A percentile compares a stretch with the other conserved stretches of the same genome.
Conservation (phyloP, 2,113 vertebrate genomes). For the Coptodon bakossiorum region DNA sequence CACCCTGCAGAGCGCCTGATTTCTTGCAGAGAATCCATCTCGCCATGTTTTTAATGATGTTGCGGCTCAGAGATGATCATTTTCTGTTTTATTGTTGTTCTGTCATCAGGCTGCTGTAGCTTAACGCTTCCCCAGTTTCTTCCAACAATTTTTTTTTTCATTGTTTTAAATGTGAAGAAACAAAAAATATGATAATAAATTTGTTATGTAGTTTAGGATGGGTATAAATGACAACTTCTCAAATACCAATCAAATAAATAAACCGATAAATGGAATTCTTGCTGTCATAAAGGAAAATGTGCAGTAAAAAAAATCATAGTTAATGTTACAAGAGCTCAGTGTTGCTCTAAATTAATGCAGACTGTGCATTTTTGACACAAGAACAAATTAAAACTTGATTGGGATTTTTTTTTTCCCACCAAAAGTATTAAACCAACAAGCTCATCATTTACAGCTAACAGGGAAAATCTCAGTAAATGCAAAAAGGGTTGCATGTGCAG, state of each 20-base stretch:
- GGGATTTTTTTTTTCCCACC: neutral
- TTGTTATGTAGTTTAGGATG: neutral
- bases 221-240: neutral
- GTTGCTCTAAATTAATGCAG: neutral
- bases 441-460: neutral
- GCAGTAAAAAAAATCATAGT: neutral
- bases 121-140: conserved; percentile 54
- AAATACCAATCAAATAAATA: neutral
- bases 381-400: neutral
- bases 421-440: neutral
- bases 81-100: conserved; percentile 57
- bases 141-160: neutral
- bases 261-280: neutral
- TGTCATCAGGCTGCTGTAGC: conserved; percentile 67
- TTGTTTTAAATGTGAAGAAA: neutral
- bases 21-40: conserved; percentile 67
- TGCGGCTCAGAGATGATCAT: conserved; percentile 54
- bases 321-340: neutral
- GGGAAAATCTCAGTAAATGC: neutral
- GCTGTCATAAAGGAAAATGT: neutral
- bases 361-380: neutral
- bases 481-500: neutral
- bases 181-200: neutral
- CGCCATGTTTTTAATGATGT: conserved; percentile 69
- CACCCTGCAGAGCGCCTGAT: conserved; percentile 78